Evolutionary conservation across 1,140 invertebrate species (phyloP), one percentile per base, ranked within the genome.

Genomic region (Drosophila obscura): DNA sequence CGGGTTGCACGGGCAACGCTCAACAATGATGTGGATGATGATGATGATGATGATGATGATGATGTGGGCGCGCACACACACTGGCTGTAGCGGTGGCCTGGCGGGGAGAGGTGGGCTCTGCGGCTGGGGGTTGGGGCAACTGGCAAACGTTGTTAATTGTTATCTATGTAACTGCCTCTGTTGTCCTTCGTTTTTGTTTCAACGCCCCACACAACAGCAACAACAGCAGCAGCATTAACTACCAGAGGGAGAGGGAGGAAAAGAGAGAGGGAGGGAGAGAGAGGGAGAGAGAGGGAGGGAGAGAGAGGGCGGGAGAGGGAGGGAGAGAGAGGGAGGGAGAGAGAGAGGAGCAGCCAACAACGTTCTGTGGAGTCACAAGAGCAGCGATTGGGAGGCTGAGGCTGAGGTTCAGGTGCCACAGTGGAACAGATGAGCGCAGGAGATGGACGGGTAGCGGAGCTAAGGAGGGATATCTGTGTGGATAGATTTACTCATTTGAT

Each of bases 121-220:
- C 24, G 3, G 39, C n/a, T 39, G 22, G 11, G 11, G 11, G 43
- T 15, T 19, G 22, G 24, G 4, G 16, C 39, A 64, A 35, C 62
- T 28, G 63, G 61, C 65, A 59, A 71, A 85, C 62, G 56, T 62
- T 87, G 82, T 78, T 79, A 78, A 87, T 87, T 87, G 82, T 85
- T 85, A 87, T 87, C 82, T 87, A 72, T 87, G 82, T 76, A 78
- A 84, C 69, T 66, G 68, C 48, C 61, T 59, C 72, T 55, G 56
- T 68, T 80, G 73, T 80, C 60, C 80, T 73, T 61, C 69, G 64
- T 31, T 75, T 65, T 80, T 76, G 80, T 79, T 73, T 57, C 55
- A 35, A 77, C 77, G 64, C 77, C 81, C 61, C 66, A 69, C 45
- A 35, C 11, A 71, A 44, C 46, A 57, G n/a, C 59, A 64, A 51